Conservation (phyloP, 2,113 vertebrate genomes). For the Synchiropus splendidus region DNA sequence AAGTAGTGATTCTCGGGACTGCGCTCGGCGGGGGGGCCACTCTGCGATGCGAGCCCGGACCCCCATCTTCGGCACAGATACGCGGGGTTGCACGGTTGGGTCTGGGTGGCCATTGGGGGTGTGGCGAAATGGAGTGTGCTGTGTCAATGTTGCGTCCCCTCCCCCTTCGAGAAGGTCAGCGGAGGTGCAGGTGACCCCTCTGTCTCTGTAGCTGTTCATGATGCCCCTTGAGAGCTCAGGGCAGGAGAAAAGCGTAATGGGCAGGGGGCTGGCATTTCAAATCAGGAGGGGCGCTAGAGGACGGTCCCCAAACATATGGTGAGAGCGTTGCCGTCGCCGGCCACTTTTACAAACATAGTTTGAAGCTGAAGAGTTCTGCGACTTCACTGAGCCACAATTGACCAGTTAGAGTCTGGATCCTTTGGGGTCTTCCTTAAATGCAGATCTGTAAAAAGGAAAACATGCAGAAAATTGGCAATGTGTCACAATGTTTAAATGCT, state of each 20-base stretch:
- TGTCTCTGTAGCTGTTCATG: slow-evolving; percentile 82
- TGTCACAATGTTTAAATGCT: slow-evolving; percentile 11
- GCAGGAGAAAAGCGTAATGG: slow-evolving; percentile 27
- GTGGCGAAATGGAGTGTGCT: slow-evolving; percentile 53
- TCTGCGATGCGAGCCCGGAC: slow-evolving; percentile 84
- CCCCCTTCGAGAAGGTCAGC: slow-evolving; percentile 67
- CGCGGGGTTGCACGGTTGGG: slow-evolving; percentile 33
- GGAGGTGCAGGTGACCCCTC: slow-evolving; percentile 69
- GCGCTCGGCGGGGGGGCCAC: slow-evolving; percentile 82
- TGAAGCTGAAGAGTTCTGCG: slow-evolving; percentile 12
- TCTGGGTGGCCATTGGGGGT: slow-evolving; percentile 63
- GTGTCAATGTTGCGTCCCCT: slow-evolving; percentile 46
- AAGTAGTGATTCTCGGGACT: slow-evolving; percentile 64
- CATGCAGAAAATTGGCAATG: neutral
- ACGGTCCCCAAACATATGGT: slow-evolving; percentile 42
- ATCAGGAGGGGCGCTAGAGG: slow-evolving; percentile 37
- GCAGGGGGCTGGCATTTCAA: slow-evolving; percentile 59
- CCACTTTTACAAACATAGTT: slow-evolving; percentile 56
- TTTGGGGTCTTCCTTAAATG: slow-evolving; percentile 6
- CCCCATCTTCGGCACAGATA: slow-evolving; percentile 86
- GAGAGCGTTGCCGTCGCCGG: slow-evolving; percentile 35
- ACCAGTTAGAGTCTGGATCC: slow-evolving; percentile 14
- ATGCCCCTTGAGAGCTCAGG: slow-evolving; percentile 56
- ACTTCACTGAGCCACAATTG: slow-evolving; percentile 32
- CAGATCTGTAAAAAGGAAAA: slow-evolving; percentile 17